phyloP scores from a whole-genome alignment of 2,888 invertebrate species.

The Microplitis deprimator region DNA sequence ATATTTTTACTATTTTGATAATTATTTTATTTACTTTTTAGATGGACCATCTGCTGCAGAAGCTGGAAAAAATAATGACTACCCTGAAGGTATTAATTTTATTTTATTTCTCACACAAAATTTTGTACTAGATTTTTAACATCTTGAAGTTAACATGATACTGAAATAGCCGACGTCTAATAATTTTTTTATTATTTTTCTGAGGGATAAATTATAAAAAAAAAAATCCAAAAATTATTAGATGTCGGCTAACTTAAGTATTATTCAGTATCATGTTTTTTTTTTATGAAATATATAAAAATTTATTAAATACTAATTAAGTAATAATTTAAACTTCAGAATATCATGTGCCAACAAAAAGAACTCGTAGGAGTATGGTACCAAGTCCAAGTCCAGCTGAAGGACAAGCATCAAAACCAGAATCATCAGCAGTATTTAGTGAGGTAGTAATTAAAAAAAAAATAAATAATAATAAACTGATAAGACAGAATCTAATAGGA shows the following conservation, averaged over 20 bases:
- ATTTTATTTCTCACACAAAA: background rate
- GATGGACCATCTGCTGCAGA: slow-evolving; percentile 62
- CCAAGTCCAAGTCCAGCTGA: slow-evolving; percentile 71
- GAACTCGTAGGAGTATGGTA: slow-evolving; percentile 64
- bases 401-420: slow-evolving; percentile 70
- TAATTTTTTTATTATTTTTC: too few species aligned
- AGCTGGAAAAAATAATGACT: slow-evolving; percentile 62
- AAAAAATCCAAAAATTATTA: too few species aligned
- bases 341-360: slow-evolving; percentile 60
- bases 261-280: too few species aligned
- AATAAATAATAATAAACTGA: too few species aligned
- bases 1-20: background rate
- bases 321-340: slow-evolving; percentile 53
- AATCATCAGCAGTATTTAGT: slow-evolving; percentile 69
- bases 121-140: too few species aligned
- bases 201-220: too few species aligned
- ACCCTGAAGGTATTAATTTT: slow-evolving; percentile 62
- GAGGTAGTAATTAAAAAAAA: slow-evolving; percentile 54
- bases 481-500: background rate
- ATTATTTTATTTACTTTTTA: slow-evolving; percentile 49
- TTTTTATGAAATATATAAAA: too few species aligned
- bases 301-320: slow-evolving; percentile 5
- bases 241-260: too few species aligned
- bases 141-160: too few species aligned
- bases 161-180: too few species aligned